These are phyloP conservation scores for Sminthurinus aureus DNA, from an alignment of 2,888 invertebrate species.

Conservation along the genomic window DNA sequence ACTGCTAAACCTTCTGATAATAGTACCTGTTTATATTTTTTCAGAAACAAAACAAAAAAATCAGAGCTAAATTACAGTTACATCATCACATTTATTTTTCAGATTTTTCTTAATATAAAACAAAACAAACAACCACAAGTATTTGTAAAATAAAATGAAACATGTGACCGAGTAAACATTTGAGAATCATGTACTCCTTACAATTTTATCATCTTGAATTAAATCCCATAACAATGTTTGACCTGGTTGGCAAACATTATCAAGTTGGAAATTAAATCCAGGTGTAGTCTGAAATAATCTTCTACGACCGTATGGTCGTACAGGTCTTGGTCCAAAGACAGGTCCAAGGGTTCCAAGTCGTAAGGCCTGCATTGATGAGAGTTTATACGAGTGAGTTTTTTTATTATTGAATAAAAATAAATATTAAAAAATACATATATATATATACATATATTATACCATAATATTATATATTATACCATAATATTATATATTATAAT, in stretches of 20 bases:
- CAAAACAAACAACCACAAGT: no score
- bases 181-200: no score
- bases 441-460: no score
- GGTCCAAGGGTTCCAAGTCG: constrained; percentile 45
- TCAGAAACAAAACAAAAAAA: not conserved
- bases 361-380: constrained; percentile 30
- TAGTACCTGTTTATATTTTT: constrained; percentile 69
- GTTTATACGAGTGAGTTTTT: not conserved
- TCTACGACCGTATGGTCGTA: constrained; percentile 52
- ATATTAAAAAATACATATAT: not conserved
- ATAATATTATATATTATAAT: no score
- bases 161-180: no score
- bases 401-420: not conserved
- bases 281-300: constrained; percentile 54
- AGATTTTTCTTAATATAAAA: not conserved
- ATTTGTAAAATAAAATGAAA: no score
- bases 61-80: not conserved
- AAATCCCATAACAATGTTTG: constrained; percentile 94
- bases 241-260: constrained; percentile 87
- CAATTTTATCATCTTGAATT: constrained; percentile 88
- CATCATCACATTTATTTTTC: not conserved
- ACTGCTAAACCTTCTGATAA: constrained; percentile 88
- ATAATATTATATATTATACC: no score
- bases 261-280: constrained; percentile 61
- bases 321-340: constrained; percentile 53